Conservation (phyloP, 1,140 invertebrate genomes). For the Hyles vespertilio region DNA sequence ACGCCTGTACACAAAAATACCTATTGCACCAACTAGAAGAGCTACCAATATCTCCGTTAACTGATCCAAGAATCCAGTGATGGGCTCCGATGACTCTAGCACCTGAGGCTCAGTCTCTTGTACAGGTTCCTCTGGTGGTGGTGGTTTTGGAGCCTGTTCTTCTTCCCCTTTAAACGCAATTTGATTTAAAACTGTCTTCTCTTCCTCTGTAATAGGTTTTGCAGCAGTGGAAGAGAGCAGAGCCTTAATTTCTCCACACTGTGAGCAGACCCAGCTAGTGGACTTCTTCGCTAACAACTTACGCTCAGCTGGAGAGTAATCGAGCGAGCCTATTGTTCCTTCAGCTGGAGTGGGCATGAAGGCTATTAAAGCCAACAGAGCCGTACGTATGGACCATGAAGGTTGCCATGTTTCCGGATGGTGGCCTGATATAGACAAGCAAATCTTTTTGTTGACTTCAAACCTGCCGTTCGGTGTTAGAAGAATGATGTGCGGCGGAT, state of each 20-base stretch:
- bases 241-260: slow-evolving; percentile 77
- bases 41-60: slow-evolving; percentile 62
- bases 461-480: slow-evolving; percentile 97
- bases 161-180: slow-evolving; percentile 70
- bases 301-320: slow-evolving; percentile 90
- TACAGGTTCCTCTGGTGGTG: slow-evolving; percentile 42
- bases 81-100: slow-evolving; percentile 52
- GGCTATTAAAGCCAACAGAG: slow-evolving; percentile 92
- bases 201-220: slow-evolving; percentile 72
- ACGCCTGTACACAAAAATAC: slow-evolving; percentile 64
- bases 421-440: slow-evolving; percentile 96
- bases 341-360: slow-evolving; percentile 95
- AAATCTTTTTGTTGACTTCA: slow-evolving; percentile 96
- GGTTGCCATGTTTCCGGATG: slow-evolving; percentile 98
- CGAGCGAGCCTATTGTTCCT: slow-evolving; percentile 93
- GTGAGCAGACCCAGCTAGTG: slow-evolving; percentile 76
- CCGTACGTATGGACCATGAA: slow-evolving; percentile 97
- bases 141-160: slow-evolving; percentile 51
- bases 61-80: slow-evolving; percentile 58
- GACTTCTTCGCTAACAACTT: slow-evolving; percentile 87
- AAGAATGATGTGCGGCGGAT: slow-evolving; percentile 96
- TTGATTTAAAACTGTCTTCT: slow-evolving; percentile 64
- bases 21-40: slow-evolving; percentile 54
- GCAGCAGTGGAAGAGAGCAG: slow-evolving; percentile 69
- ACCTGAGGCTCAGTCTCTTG: slow-evolving; percentile 45